Evolutionary conservation across 2,888 invertebrate genomes (phyloP).

Genomic region (Pollenia angustigena): DNA sequence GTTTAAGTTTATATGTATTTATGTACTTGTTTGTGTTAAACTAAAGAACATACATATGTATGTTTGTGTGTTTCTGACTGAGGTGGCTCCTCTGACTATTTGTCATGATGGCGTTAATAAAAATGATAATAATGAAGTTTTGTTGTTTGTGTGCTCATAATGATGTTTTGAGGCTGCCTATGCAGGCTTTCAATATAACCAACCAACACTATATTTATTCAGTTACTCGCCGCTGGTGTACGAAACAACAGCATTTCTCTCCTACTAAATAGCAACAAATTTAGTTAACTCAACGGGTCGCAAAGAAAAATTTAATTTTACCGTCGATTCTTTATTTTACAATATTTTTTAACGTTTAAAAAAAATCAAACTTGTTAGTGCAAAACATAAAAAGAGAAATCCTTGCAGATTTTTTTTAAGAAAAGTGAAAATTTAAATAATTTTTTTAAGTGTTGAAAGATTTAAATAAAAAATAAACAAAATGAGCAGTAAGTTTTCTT

Average conservation of each 20-base stretch:
- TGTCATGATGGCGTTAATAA: slow-evolving; percentile 46
- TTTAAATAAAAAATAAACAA: slow-evolving; percentile 74
- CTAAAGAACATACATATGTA: neutral
- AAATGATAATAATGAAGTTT: slow-evolving; percentile 56
- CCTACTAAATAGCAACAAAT: slow-evolving; percentile 22
- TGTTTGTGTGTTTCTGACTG: slow-evolving; percentile 14
- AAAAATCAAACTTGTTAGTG: slow-evolving; percentile 42
- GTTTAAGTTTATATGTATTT: neutral
- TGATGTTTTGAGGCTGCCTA: slow-evolving; percentile 47
- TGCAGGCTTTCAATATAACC: slow-evolving; percentile 70
- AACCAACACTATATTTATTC: slow-evolving; percentile 66
- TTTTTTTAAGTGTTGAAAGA: slow-evolving; percentile 69
- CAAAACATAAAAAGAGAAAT: slow-evolving; percentile 51
- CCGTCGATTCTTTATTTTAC: slow-evolving; percentile 20
- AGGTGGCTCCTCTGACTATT: slow-evolving; percentile 43
- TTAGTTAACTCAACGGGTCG: slow-evolving; percentile 44
- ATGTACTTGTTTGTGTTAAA: neutral
- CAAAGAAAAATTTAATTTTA: slow-evolving; percentile 18
- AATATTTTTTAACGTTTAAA: slow-evolving; percentile 39
- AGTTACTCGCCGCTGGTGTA: slow-evolving; percentile 79
- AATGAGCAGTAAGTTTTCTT: slow-evolving; percentile 80
- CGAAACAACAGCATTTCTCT: slow-evolving; percentile 76
- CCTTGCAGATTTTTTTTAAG: slow-evolving; percentile 64
- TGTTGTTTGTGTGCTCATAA: slow-evolving; percentile 53
- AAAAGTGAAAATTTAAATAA: slow-evolving; percentile 65